Evolutionary conservation across 2,113 vertebrate genomes (phyloP).

Genomic region (Apistogramma diplotaenia): DNA sequence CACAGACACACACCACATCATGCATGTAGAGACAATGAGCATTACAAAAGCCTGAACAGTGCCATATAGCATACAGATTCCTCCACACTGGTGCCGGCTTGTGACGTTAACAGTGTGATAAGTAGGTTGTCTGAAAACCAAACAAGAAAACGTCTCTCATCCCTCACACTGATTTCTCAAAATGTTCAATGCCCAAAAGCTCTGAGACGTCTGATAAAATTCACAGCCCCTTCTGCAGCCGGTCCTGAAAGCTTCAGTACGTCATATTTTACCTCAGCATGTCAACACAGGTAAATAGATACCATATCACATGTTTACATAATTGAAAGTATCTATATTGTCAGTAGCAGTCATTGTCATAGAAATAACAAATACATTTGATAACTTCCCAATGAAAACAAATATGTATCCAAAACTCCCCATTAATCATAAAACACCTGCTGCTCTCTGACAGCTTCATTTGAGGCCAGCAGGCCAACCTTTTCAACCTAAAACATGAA

Average conservation of each 20-base stretch:
- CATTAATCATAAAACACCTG: not conserved
- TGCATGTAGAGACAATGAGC: not conserved
- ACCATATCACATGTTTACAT: not conserved
- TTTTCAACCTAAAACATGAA: not conserved
- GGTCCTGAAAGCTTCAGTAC: not conserved
- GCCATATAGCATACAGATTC: not conserved
- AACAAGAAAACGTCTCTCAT: not conserved
- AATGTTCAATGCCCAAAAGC: too few relatives aligned
- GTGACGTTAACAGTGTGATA: not conserved
- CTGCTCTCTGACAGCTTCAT: not conserved
- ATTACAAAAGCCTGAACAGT: not conserved
- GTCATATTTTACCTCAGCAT: not conserved
- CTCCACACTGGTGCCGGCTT: not conserved
- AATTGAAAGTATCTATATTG: not conserved
- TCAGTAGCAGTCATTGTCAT: not conserved
- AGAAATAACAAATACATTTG: not conserved
- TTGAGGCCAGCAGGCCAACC: not conserved
- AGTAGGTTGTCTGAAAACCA: not conserved
- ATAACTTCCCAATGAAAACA: not conserved
- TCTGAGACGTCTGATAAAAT: slow-evolving; percentile 5
- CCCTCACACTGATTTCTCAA: too few relatives aligned
- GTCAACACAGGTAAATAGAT: not conserved
- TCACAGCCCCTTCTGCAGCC: not conserved
- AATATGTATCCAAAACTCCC: not conserved
- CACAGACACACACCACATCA: slow-evolving; percentile 14